These are phyloP conservation scores for Chorisops tibialis DNA, from an alignment of 2,888 invertebrate genomes.

Conservation along the genomic window DNA sequence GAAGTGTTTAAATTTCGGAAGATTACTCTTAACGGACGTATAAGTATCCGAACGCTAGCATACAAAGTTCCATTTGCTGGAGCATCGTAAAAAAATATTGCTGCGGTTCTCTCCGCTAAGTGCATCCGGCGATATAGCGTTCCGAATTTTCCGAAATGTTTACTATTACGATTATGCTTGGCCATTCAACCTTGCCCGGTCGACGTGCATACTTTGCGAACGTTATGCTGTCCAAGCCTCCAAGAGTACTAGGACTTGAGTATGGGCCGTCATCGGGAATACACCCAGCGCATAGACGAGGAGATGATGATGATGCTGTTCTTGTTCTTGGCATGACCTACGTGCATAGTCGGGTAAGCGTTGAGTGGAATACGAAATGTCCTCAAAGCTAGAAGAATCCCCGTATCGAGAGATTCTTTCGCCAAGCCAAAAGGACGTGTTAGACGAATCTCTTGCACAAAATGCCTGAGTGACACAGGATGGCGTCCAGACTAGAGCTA, in stretches of 20 bases:
- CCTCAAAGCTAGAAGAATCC: too few species aligned
- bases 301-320: slow-evolving; percentile 1
- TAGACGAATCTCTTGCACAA: too few species aligned
- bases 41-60: too few species aligned
- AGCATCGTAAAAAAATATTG: slow-evolving; percentile 17
- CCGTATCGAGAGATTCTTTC: too few species aligned
- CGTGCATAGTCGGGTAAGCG: slow-evolving; percentile 29
- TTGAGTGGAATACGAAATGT: slow-evolving; percentile 17
- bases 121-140: slow-evolving; percentile 21
- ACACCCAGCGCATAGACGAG: too few species aligned
- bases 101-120: slow-evolving; percentile 11
- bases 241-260: slow-evolving; percentile 22
- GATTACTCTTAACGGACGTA: background rate
- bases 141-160: slow-evolving; percentile 24
- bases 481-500: too few species aligned
- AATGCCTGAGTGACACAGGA: too few species aligned
- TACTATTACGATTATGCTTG: slow-evolving; percentile 26
- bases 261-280: background rate
- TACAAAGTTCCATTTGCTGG: background rate
- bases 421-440: too few species aligned
- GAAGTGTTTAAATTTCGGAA: background rate
- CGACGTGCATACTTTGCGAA: slow-evolving; percentile 10
- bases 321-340: slow-evolving; percentile 30
- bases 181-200: slow-evolving; percentile 7
- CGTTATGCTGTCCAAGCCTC: slow-evolving; percentile 11